Base-by-base conservation (phyloP, 2,113 vertebrate species). In the Oreocharis arfaki region DNA sequence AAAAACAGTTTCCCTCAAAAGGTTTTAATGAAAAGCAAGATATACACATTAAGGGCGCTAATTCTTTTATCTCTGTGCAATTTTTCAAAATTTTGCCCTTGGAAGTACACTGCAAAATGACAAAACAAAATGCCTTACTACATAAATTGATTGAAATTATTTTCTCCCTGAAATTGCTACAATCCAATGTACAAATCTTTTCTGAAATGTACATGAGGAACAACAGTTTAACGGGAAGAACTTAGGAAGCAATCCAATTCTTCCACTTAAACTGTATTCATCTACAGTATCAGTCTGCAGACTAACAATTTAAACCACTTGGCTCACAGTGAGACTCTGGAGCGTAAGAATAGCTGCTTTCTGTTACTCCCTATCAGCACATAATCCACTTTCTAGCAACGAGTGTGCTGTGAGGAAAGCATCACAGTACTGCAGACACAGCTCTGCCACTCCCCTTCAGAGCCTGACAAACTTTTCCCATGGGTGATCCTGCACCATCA, bases 301-400 rank as follows among this genome's bases (percentile, higher is more conserved):
- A 53, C 35, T 65, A 57, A 93, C 56, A 92, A 94, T 88, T 95
- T 87, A 96, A 85, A 79, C 35, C 80, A 81, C 82, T 57, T 75
- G 78, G 80, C 70, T 95, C 83, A 80, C 28, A 76, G 79, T 16
- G 57, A 95, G 74, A 70, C 49, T 79, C 39, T 16, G 13, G n/a
- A 91, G 64, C 35, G 46, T 21, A 91, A 83, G 78, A 91, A 85
- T n/a, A 86, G 63, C 39, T 92, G 53, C 70, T 91, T 84, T 92
- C 77, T 95, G 35, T 78, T 89, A 67, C 65, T 75, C 61, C 41
- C 69, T 74, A 50, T 85, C 77, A 87, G 75, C 85, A 74, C 53
- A 89, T 80, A 81, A 94, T 64, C 75, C 61, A 20, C 71, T 39
- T n/a, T 50, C 67, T 84, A 86, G 82, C 60, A 75, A 11, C 0